A percentile compares a stretch with the other conserved stretches of the same genome.
phyloP scores from a whole-genome alignment of 2,888 invertebrate genomes.

The Cecidostiba fungosa region DNA sequence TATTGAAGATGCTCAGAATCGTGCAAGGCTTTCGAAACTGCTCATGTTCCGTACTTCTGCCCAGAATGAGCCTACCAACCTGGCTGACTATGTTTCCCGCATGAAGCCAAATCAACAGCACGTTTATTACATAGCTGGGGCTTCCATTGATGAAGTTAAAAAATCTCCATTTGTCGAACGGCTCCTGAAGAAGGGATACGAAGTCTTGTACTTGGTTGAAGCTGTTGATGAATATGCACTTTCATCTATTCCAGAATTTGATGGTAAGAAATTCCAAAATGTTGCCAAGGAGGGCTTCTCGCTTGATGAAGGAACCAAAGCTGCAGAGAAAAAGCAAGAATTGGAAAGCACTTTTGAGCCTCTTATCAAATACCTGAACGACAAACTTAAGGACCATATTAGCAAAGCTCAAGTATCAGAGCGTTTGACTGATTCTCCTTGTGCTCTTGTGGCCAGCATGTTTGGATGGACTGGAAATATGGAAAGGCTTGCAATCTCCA shows the following conservation, averaged over 20 bases:
- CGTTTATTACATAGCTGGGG: slow-evolving; percentile 98
- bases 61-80: slow-evolving; percentile 85
- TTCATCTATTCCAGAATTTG: slow-evolving; percentile 97
- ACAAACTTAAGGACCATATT: slow-evolving; percentile 89
- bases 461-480: slow-evolving; percentile 99
- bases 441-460: slow-evolving; percentile 96
- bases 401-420: slow-evolving; percentile 92
- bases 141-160: slow-evolving; percentile 91
- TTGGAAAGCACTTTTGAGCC: slow-evolving; percentile 92
- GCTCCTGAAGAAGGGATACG: slow-evolving; percentile 94
- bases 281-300: slow-evolving; percentile 99
- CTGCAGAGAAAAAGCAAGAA: slow-evolving; percentile 89
- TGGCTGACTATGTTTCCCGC: slow-evolving; percentile 94
- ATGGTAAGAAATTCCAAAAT: slow-evolving; percentile 99
- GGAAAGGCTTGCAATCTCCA: slow-evolving; percentile 97
- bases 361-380: slow-evolving; percentile 93
- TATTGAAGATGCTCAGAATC: slow-evolving; percentile 98
- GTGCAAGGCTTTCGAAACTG: slow-evolving; percentile 96
- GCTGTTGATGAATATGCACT: slow-evolving; percentile 99
- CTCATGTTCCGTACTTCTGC: slow-evolving; percentile 94
- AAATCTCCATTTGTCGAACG: slow-evolving; percentile 98
- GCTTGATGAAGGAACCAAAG: slow-evolving; percentile 85
- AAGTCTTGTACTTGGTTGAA: slow-evolving; percentile 96
- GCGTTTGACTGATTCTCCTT: slow-evolving; percentile 94
- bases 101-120: slow-evolving; percentile 97